Evolutionary conservation across 1,140 invertebrate genomes (phyloP).

Genomic region (Eumeta japonica): DNA sequence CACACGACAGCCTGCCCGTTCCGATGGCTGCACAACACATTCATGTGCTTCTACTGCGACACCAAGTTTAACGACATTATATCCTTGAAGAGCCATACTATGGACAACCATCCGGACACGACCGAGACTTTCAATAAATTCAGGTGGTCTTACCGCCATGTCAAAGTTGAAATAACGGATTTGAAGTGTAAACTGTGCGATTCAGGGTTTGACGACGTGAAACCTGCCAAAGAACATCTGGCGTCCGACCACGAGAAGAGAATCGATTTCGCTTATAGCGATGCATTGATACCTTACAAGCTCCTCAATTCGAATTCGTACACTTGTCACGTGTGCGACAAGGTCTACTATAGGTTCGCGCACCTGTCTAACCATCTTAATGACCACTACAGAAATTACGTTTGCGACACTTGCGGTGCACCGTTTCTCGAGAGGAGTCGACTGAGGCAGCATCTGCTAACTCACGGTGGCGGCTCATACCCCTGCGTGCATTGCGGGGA

Average conservation of each 20-base stretch:
- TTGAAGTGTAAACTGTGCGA: constrained; percentile 35
- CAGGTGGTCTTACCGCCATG: background rate
- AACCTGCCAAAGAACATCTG: constrained; percentile 29
- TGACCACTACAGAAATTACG: constrained; percentile 46
- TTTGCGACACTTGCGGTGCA: constrained; percentile 53
- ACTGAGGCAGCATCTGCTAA: constrained; percentile 36
- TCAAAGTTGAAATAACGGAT: constrained; percentile 39
- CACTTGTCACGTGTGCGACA: constrained; percentile 35
- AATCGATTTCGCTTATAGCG: constrained; percentile 30
- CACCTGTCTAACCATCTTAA: constrained; percentile 51
- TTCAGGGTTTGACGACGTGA: constrained; percentile 26
- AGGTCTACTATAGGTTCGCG: constrained; percentile 48
- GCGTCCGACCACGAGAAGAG: constrained; percentile 28
- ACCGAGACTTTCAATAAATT: background rate
- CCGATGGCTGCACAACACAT: background rate
- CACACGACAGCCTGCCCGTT: background rate
- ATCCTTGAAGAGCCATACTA: background rate
- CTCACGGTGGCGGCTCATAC: constrained; percentile 40
- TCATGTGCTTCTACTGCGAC: background rate
- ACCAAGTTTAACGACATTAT: background rate
- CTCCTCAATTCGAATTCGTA: constrained; percentile 34
- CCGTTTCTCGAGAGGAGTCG: constrained; percentile 39
- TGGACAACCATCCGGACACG: background rate
- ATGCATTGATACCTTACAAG: constrained; percentile 41
- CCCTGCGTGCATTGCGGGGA: constrained; percentile 42